Base-by-base conservation (phyloP, 2,113 vertebrate genomes). In the Cyprinodon brontotheroides region DNA sequence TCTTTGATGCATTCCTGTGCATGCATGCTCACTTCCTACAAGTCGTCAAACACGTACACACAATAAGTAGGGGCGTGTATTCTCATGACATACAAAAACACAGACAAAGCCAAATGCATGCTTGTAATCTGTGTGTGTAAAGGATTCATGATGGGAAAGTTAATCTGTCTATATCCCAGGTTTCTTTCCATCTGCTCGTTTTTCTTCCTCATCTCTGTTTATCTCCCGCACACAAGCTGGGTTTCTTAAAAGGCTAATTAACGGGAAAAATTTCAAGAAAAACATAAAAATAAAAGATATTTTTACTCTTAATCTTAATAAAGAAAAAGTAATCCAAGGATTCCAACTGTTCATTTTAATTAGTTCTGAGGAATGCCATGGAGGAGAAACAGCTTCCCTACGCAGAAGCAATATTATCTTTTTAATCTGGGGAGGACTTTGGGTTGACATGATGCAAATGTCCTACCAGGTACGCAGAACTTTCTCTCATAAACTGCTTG, bases 401-500 rank as follows among this genome's bases (percentile, higher is more conserved):
- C 62, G 20, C 72, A 43, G 36, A n/a, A 15, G 38, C 47, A 57
- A 43, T 64, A 43, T 74, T 74, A 53, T 65, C 38, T 41, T 74
- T n/a, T 65, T 65, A 43, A 65, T 74, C 20, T 36, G 38, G 43
- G n/a, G 50, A 65, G 4, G 3, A 13, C 50, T 36, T 47, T 17
- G 14, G 39, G 4, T 38, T 41, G 62, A 15, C 41, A 29, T 48
- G 4, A 36, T 39, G 29, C 45, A 5, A 37, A 38, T 47, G 40
- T 68, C 92, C 81, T 87, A 97, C 98, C 96, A 96, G 85, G 86
- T 98, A 99, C 65, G 97, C 96, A n/a, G n/a, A n/a, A n/a, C n/a
- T n/a, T n/a, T 99, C 97, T 80, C 98, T 87, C 98, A 99, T 99
- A 91, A 99, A 99, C 92, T 99, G 98, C 88, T 99, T 99, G 92